Base-by-base conservation (phyloP, 2,797 vertebrate species). In the Graptemys geographica region DNA sequence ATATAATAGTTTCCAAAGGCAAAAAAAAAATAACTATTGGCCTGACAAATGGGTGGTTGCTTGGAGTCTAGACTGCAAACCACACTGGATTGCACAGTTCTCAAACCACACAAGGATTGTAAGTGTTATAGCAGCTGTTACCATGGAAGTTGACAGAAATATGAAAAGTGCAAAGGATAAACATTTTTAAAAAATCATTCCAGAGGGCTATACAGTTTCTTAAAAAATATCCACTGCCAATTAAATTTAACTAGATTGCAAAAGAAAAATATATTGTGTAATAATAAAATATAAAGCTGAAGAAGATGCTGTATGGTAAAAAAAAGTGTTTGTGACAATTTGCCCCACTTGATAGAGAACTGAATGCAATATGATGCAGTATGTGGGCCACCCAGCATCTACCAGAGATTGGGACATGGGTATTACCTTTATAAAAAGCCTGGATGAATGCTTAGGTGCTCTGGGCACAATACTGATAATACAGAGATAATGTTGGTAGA, bases 101-200 rank as follows among this genome's bases (percentile, higher is more conserved):
- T 94, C 81, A 94, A 93, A 84, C 83, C 56, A 82, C 88, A 79
- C 69, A 92, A 93, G 90, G 95, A 85, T 92, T 96, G 92, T 91
- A 57, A 92, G 62, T 95, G 87, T 96, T 93, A 91, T 55, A 94
- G 93, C 93, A 96, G 95, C 86, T 96, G 95, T 96, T 96, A 89
- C 90, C 57, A 52, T 44, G 84, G 93, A 86, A n/a, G 0, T 95
- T 96, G 95, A 97, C 93, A 96, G 95, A 96, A 95, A 95, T 97
- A 90, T 94, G 90, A 97, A 92, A 96, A 96, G 90, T 96, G 92
- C 93, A 95, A 94, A 86, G 85, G 89, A 95, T 96, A 97, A 97
- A 95, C 88, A 96, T 84, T 95, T 92, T 51, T 90, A 93, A 96
- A 95, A 97, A 96, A 88, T 37, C 84, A 95, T 95, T 86, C 94